Conservation (phyloP, 1,140 invertebrate species). For the Diachasmimorpha longicaudata region DNA sequence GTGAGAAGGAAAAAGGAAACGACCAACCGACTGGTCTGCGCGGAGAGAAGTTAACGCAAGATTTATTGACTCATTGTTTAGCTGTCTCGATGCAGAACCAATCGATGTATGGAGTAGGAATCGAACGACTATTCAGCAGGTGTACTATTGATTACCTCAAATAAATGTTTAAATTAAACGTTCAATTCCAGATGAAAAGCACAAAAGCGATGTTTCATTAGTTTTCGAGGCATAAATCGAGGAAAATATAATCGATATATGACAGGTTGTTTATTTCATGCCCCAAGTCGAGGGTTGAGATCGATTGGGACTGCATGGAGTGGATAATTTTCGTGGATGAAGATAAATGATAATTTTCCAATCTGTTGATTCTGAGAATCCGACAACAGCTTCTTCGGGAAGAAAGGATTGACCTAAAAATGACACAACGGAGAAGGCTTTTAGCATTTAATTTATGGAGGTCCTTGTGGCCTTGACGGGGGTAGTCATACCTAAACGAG, state of each 20-base stretch:
- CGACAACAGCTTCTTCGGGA: no score
- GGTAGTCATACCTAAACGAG: not conserved
- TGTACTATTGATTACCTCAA: not conserved
- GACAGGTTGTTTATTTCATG: no score
- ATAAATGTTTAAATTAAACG: not conserved
- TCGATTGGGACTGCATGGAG: no score
- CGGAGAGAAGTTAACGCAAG: not conserved
- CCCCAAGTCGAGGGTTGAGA: no score
- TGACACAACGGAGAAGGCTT: not conserved
- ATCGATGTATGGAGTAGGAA: not conserved
- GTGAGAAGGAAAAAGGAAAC: not conserved
- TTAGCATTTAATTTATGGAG: conserved; percentile 1
- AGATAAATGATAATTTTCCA: no score
- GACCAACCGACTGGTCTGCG: not conserved
- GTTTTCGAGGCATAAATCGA: no score
- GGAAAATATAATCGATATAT: no score
- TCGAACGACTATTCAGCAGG: not conserved
- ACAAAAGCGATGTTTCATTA: not conserved
- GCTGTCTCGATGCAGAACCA: not conserved
- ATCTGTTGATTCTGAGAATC: no score
- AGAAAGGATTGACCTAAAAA: not conserved
- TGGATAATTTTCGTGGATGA: no score
- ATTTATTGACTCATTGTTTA: conserved; percentile 9
- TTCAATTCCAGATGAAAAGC: not conserved
- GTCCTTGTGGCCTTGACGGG: not conserved